A percentile compares a stretch with the other conserved stretches of the same genome.
These are phyloP conservation scores for Neoseiulus cucumeris DNA, from an alignment of 1,140 invertebrate genomes.

Conservation along the genomic window DNA sequence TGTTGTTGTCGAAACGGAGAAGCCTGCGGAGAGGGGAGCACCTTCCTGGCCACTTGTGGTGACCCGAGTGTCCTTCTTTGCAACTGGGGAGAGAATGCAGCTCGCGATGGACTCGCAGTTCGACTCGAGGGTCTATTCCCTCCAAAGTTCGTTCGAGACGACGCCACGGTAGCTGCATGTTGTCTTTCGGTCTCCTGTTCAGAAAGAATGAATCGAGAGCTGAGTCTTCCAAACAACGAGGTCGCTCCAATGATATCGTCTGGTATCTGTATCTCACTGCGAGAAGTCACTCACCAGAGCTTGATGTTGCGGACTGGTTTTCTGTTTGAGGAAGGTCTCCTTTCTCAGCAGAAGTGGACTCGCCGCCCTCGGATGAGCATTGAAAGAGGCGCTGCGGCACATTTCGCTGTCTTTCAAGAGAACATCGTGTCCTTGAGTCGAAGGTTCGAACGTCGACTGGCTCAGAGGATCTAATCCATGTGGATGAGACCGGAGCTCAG, in stretches of 20 bases:
- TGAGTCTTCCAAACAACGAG: too few relatives aligned
- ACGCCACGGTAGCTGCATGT: too few relatives aligned
- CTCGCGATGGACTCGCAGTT: slow-evolving; percentile 1
- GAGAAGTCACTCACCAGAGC: neutral
- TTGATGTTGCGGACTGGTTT: slow-evolving; percentile 1
- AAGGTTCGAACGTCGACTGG: slow-evolving; percentile 1
- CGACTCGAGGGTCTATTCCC: neutral
- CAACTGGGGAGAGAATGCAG: slow-evolving; percentile 4
- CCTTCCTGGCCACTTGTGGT: neutral
- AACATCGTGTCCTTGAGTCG: neutral
- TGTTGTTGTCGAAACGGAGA: neutral
- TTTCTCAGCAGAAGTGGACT: slow-evolving; percentile 4
- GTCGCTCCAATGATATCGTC: too few relatives aligned
- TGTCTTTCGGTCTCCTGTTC: too few relatives aligned
- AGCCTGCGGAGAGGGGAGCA: slow-evolving; percentile 9
- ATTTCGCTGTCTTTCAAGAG: neutral
- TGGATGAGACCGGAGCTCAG: neutral
- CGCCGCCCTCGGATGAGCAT: neutral
- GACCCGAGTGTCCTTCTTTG: neutral
- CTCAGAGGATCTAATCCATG: neutral
- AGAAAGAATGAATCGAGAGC: too few relatives aligned
- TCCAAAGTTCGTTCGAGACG: too few relatives aligned
- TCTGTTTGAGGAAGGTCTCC: slow-evolving; percentile 10
- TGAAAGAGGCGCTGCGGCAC: slow-evolving; percentile 3
- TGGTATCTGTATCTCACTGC: neutral